Base-by-base conservation (phyloP, 2,888 invertebrate genomes). In the Bombylius discolor region DNA sequence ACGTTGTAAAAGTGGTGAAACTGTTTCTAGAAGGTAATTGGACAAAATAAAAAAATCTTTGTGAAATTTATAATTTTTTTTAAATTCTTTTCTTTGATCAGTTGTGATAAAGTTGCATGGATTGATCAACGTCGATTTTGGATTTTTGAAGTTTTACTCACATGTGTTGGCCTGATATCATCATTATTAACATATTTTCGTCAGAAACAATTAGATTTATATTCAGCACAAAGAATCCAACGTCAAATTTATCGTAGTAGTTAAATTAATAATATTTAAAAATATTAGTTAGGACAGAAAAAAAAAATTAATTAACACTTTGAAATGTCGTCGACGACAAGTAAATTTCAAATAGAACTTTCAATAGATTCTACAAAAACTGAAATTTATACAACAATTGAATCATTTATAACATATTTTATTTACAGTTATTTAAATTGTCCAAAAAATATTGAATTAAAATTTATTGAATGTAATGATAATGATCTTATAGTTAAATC, bases 31-130 rank as follows among this genome's bases (percentile, higher is more conserved):
- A 75, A 90, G 83, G 84, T 84, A 74, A 62, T 49, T 49, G 42
- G 3, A 23, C 23, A 2, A 23, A 23, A 23, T n/a, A 32, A 31
- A 44, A 56, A 56, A 55, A 39, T 47, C 45, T 52, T 36, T 14
- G 23, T 23, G 23, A 23, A 23, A 23, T 23, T 23, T 23, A 23
- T 23, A 23, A 23, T 23, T 14, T 51, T 51, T 48, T 52, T 59
- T n/a, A n/a, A n/a, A n/a, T 52, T 51, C 56, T 49, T 45, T 52
- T 33, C 49, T 56, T 54, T 58, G 51, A 51, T 46, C 58, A 87
- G 93, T 70, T 94, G 94, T 76, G 89, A 90, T 66, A 80, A 83
- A 68, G 87, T 90, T 14, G 87, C 87, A 4, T 87, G 87, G 77
- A 77, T 90, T 52, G 92, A 93, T 67, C 89, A 91, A 69, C 79